A percentile compares a stretch with the other conserved stretches of the same genome.
These are phyloP conservation scores for Cliona cf. orientalis DNA, from an alignment of 37 sponge, comb jelly and placozoan genomes.

Conservation along the genomic window DNA sequence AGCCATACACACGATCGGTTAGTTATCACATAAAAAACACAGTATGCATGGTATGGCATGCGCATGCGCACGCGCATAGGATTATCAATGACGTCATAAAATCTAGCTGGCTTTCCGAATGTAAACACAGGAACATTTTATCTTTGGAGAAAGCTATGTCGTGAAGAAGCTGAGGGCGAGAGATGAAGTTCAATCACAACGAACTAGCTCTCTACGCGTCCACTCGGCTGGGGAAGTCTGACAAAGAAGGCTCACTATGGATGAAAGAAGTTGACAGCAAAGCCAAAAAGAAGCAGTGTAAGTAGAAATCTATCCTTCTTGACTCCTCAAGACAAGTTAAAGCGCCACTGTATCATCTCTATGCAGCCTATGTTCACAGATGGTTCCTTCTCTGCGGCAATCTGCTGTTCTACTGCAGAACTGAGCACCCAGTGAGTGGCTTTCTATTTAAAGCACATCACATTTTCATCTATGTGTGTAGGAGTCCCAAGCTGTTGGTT, in stretches of 20 bases:
- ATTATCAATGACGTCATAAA: too few species aligned
- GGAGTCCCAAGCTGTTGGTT: conserved; percentile 47
- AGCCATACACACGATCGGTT: too few species aligned
- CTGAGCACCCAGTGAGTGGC: conserved; percentile 45
- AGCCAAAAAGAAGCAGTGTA: conserved; percentile 62
- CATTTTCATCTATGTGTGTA: neutral
- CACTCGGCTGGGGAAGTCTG: conserved; percentile 55
- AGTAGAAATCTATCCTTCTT: neutral
- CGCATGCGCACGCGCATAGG: too few species aligned
- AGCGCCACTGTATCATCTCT: neutral
- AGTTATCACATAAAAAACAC: too few species aligned
- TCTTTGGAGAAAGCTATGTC: too few species aligned
- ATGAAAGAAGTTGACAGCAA: conserved; percentile 73
- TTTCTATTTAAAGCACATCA: conserved; percentile 10
- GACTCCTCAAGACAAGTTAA: too few species aligned
- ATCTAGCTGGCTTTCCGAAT: too few species aligned
- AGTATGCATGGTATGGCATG: neutral
- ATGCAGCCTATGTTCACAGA: conserved; percentile 63
- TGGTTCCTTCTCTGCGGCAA: conserved; percentile 81
- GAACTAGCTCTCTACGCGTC: conserved; percentile 70
- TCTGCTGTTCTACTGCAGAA: conserved; percentile 76
- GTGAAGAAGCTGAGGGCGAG: too few species aligned
- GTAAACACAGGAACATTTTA: too few species aligned
- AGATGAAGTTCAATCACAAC: conserved; percentile 87
- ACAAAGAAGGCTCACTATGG: conserved; percentile 85